Evolutionary conservation across 2,113 vertebrate genomes (phyloP), one percentile per base, ranked within the genome.

Genomic region (Thamnophis sirtalis): DNA sequence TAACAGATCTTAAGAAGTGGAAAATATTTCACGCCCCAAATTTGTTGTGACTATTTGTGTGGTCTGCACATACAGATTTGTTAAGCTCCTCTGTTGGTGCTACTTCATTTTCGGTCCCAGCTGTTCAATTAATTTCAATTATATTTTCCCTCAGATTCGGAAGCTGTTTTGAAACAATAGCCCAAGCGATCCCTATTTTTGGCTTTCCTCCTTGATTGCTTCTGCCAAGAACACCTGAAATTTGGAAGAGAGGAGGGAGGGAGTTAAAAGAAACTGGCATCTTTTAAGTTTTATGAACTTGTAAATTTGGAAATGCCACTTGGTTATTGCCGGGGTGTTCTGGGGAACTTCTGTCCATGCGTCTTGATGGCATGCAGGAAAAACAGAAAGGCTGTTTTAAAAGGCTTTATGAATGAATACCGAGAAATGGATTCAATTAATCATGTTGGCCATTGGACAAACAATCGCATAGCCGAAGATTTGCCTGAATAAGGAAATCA

Each of bases 371-470:
- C 94, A 95, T 54, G 3, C 10, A 93, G 21, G 49, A 56, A 26
- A 50, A 50, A 7, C 5, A 86, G 24, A 96, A 96, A 91, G 96
- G 93, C 95, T 97, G 94, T 58, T 89, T 94, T 88, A 93, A 92
- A 95, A 89, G 96, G n/a, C 92, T 95, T 86, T 95, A 95, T 94
- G 95, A 97, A 93, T 97, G 95, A 97, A 93, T 97, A 97, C 95
- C 93, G 95, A 93, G 96, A 97, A 97, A 98, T 97, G 94, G 94
- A 91, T 92, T 97, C 96, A 97, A 96, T 97, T 97, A 97, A 97
- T 98, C 97, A 98, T 97, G 96, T 97, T 96, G 97, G 92, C 94
- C 95, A 96, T 94, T 96, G 93, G 95, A 95, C 97, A 97, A 97
- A 97, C 96, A 97, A 97, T 96, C 87, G 1, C 95, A 68, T 95